phyloP scores from a whole-genome alignment of 2,888 invertebrate genomes.

The Aphodius granarius region DNA sequence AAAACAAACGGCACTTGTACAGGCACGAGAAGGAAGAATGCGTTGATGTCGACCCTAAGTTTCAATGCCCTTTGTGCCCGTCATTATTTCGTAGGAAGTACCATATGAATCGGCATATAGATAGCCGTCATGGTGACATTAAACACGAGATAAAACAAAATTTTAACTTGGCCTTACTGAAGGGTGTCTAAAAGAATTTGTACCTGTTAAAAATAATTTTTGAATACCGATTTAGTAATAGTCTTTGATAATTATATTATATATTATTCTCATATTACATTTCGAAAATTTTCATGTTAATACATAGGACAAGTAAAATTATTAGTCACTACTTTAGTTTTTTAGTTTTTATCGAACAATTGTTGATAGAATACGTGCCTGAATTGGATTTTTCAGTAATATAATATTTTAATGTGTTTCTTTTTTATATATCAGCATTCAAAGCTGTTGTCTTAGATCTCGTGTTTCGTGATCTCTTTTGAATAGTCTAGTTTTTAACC shows the following conservation, averaged over 20 bases:
- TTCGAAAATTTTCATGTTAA: too few relatives aligned
- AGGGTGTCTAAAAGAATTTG: background rate
- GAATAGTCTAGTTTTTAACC: background rate
- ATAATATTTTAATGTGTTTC: too few relatives aligned
- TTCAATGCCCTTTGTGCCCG: conserved; percentile 56
- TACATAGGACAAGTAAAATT: too few relatives aligned
- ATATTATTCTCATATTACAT: too few relatives aligned
- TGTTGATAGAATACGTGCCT: too few relatives aligned
- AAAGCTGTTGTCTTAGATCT: background rate
- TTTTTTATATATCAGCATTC: too few relatives aligned
- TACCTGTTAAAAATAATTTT: background rate
- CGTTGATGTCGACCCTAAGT: conserved; percentile 56
- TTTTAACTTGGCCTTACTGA: background rate
- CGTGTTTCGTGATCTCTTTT: background rate
- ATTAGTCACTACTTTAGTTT: too few relatives aligned
- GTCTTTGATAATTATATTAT: too few relatives aligned
- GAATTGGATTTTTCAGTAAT: too few relatives aligned
- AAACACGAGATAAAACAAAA: background rate
- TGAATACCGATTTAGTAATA: background rate
- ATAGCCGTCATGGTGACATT: conserved; percentile 49
- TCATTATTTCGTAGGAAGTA: conserved; percentile 58
- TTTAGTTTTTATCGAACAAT: too few relatives aligned
- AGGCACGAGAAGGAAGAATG: conserved; percentile 53
- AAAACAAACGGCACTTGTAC: conserved; percentile 63
- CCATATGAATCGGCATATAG: conserved; percentile 56